A percentile compares a stretch with the other conserved stretches of the same genome.
Conservation (phyloP, 2,797 vertebrate genomes). For the Gobio occitaniae region DNA sequence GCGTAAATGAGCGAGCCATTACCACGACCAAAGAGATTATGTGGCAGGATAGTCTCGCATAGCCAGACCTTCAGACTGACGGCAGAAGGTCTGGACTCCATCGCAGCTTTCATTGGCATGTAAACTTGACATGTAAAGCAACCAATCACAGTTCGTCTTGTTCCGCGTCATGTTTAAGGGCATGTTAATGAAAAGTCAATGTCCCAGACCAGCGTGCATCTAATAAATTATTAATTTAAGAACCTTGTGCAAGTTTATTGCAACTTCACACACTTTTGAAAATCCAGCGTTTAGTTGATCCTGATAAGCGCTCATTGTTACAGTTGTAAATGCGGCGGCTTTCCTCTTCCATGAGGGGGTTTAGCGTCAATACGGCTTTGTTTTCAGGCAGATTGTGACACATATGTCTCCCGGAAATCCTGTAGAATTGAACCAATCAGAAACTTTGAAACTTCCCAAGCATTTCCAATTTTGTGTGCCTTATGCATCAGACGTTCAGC, state of each 20-base stretch:
- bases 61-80: neutral
- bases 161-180: no score
- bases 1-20: neutral
- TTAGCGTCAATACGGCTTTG: neutral
- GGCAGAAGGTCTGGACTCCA: no score
- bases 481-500: neutral
- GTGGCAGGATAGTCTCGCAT: neutral
- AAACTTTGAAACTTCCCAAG: neutral
- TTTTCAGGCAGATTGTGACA: neutral
- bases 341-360: neutral
- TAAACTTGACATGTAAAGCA: no score
- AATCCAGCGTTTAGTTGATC: neutral
- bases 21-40: neutral
- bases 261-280: neutral
- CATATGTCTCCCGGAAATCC: neutral
- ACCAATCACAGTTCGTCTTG: no score
- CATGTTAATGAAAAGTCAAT: no score
- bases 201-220: no score
- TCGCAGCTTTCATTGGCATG: no score
- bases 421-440: neutral
- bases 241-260: neutral
- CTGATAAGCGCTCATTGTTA: neutral
- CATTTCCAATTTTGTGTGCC: neutral
- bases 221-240: no score
- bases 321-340: neutral